These are phyloP conservation scores for Crypturellus tataupa DNA, from an alignment of 2,797 vertebrate species.

Conservation along the genomic window DNA sequence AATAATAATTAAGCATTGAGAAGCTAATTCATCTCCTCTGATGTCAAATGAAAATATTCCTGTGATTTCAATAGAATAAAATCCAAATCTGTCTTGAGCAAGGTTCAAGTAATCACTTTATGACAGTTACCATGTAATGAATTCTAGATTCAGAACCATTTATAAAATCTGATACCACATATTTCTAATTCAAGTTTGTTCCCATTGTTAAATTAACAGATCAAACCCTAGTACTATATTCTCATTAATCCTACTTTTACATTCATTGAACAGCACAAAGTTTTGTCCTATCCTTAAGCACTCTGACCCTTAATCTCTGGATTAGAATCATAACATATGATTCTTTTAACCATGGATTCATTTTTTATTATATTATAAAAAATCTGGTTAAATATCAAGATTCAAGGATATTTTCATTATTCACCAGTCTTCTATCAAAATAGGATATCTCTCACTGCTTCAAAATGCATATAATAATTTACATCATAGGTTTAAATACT, in stretches of 20 bases:
- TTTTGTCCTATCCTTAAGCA: accelerated
- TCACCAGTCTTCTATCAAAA: neutral
- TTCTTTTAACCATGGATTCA: neutral
- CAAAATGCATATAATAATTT: neutral
- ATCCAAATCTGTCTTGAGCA: neutral
- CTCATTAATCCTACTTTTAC: neutral
- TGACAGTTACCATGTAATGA: neutral
- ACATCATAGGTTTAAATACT: neutral
- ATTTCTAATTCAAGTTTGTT: neutral
- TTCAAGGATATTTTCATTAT: neutral
- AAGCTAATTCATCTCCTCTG: neutral
- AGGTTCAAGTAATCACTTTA: neutral
- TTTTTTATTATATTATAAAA: neutral
- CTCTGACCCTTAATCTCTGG: neutral
- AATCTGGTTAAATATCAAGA: neutral
- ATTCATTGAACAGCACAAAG: neutral
- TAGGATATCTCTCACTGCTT: neutral
- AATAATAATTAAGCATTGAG: neutral
- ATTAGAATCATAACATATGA: neutral
- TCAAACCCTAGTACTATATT: neutral
- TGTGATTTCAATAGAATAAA: neutral
- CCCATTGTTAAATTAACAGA: neutral
- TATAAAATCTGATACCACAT: neutral
- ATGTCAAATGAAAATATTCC: neutral
- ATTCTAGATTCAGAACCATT: neutral